Evolutionary conservation across 2,113 vertebrate species (phyloP).

Genomic region (Amphiprion ocellaris): DNA sequence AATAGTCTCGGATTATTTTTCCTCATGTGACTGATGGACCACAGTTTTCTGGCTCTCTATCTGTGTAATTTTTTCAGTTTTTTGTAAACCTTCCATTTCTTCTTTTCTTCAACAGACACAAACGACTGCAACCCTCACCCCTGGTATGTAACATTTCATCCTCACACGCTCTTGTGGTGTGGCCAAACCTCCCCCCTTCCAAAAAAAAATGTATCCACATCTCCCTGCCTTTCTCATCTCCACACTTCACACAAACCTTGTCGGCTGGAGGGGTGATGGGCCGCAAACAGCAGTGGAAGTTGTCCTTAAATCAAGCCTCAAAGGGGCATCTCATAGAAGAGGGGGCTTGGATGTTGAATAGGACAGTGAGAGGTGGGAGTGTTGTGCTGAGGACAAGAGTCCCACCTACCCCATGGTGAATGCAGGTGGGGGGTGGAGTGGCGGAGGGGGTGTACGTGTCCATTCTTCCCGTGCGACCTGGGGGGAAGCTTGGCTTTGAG

Average conservation of each 20-base stretch:
- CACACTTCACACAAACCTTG: conserved; percentile 57
- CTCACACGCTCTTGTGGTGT: conserved; percentile 1
- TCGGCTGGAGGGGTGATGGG: conserved; percentile 54
- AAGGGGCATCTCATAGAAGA: conserved; percentile 64
- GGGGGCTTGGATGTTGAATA: conserved; percentile 56
- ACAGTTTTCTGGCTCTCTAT: no score
- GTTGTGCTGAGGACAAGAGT: conserved; percentile 54
- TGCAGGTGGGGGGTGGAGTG: conserved; percentile 72
- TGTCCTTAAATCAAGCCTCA: conserved; percentile 80
- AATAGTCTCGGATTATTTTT: no score
- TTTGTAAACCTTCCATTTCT: not conserved
- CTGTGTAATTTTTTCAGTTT: no score
- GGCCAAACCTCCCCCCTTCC: not conserved
- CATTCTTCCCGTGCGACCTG: conserved; percentile 81
- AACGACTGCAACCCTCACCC: conserved; percentile 98
- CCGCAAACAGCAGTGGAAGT: conserved; percentile 73
- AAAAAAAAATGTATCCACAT: not conserved
- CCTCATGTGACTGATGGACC: no score
- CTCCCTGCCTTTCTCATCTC: conserved; percentile 22
- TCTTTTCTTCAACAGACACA: conserved; percentile 85
- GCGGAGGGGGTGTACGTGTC: conserved; percentile 37
- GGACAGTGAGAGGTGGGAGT: conserved; percentile 64
- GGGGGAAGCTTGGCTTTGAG: conserved; percentile 69
- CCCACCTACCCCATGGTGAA: conserved; percentile 71
- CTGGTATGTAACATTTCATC: conserved; percentile 87